Evolutionary conservation across 2,888 invertebrate species (phyloP).

Genomic region (Spatulosminthurus flaviceps): DNA sequence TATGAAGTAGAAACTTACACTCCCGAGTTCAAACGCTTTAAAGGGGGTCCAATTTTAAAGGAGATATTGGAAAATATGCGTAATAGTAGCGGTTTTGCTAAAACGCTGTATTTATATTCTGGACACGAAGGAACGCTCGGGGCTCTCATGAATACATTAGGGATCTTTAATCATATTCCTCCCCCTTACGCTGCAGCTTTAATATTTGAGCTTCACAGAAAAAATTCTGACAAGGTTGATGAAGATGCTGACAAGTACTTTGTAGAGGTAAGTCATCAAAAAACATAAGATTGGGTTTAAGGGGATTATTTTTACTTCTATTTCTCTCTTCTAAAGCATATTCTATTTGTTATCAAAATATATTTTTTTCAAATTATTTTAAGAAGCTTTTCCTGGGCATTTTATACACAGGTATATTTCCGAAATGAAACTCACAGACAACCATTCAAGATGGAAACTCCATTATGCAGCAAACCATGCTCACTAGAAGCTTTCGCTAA

Average conservation of each 20-base stretch:
- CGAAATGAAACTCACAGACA: constrained; percentile 51
- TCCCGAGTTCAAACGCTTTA: constrained; percentile 46
- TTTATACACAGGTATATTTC: constrained; percentile 44
- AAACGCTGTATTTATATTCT: background rate
- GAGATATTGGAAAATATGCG: constrained; percentile 45
- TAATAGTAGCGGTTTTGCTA: background rate
- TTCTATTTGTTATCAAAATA: too few species aligned
- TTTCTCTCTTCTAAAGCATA: too few species aligned
- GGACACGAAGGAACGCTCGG: constrained; percentile 35
- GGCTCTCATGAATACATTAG: constrained; percentile 51
- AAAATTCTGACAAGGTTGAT: background rate
- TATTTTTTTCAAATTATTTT: too few species aligned
- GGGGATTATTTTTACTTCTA: too few species aligned
- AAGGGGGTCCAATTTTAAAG: constrained; percentile 48
- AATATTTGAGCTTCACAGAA: constrained; percentile 53
- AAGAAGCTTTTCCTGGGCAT: too few species aligned
- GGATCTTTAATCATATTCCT: constrained; percentile 47
- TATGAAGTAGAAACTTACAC: constrained; percentile 49
- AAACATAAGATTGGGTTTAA: too few species aligned
- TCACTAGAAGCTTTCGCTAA: background rate
- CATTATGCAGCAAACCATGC: constrained; percentile 43
- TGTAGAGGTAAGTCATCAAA: background rate
- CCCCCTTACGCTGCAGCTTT: constrained; percentile 50
- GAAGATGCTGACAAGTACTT: background rate
- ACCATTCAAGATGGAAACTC: constrained; percentile 49